Evolutionary conservation across 2,888 invertebrate genomes (phyloP).

Genomic region (Tetragnatha montana): DNA sequence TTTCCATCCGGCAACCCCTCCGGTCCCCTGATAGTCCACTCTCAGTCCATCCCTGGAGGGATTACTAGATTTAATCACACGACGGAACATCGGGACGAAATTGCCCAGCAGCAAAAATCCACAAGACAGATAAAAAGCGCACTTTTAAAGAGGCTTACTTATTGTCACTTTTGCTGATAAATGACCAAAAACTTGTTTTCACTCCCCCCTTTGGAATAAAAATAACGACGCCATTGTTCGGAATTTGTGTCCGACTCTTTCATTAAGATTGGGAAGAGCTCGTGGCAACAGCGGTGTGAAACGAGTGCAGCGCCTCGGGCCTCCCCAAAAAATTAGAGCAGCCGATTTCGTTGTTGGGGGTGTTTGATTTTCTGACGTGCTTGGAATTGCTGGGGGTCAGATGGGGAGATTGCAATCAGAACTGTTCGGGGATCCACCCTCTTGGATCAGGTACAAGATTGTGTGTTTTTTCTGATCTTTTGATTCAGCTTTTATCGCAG

Average conservation of each 20-base stretch:
- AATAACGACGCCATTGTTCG: conserved; percentile 40
- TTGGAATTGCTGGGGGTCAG: not conserved
- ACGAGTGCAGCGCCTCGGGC: not conserved
- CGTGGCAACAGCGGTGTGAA: not conserved
- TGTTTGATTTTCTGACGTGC: conserved; percentile 15
- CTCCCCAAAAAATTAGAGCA: not conserved
- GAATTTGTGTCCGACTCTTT: conserved; percentile 39
- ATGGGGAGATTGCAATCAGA: not conserved
- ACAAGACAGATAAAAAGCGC: conserved; percentile 64
- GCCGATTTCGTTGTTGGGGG: not conserved
- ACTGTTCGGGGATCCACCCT: not conserved
- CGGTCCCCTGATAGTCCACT: conserved; percentile 47
- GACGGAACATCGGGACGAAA: conserved; percentile 51
- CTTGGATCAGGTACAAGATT: too few relatives aligned
- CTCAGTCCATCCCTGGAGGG: conserved; percentile 63
- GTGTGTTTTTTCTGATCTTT: too few relatives aligned
- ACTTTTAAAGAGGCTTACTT: conserved; percentile 70
- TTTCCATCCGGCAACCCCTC: conserved; percentile 24
- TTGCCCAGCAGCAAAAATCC: conserved; percentile 62
- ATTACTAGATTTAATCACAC: conserved; percentile 70
- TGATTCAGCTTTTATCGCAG: too few relatives aligned
- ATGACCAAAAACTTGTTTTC: conserved; percentile 69
- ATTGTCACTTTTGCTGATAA: conserved; percentile 70
- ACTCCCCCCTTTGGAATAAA: conserved; percentile 41
- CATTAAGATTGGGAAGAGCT: conserved; percentile 39